These are phyloP conservation scores for Zenarchopterus dispar DNA, from an alignment of 2,797 vertebrate genomes.

Conservation along the genomic window DNA sequence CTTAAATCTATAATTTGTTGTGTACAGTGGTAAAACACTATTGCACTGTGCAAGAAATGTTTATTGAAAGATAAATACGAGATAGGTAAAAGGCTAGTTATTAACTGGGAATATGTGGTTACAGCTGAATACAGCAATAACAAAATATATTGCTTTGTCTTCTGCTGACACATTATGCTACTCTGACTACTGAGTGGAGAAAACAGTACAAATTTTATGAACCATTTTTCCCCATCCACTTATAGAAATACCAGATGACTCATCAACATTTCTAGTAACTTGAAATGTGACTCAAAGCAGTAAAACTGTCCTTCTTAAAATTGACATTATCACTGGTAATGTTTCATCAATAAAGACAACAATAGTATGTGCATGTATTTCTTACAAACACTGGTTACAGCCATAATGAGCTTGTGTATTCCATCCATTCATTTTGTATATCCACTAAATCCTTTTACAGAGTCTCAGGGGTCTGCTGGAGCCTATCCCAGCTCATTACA, in stretches of 20 bases:
- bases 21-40: conserved; percentile 2
- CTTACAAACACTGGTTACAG: conserved; percentile 5
- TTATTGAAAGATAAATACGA: conserved; percentile 35
- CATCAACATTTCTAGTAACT: conserved; percentile 22
- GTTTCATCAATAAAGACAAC: neutral
- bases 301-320: conserved; percentile 30
- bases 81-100: conserved; percentile 24
- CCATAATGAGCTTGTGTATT: neutral
- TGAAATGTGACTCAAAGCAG: conserved; percentile 15
- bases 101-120: conserved; percentile 47
- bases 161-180: conserved; percentile 36
- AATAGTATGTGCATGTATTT: neutral
- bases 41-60: neutral
- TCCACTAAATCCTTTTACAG: no score
- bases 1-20: conserved; percentile 22
- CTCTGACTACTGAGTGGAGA: conserved; percentile 23
- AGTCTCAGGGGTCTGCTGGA: no score
- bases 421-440: no score
- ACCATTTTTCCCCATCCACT: conserved; percentile 17
- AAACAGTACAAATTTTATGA: conserved; percentile 38
- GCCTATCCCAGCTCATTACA: no score
- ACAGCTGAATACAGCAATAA: conserved; percentile 29
- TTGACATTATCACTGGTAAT: conserved; percentile 1
- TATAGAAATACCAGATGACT: conserved; percentile 42
- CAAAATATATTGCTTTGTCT: conserved; percentile 53